Evolutionary conservation across 2,888 invertebrate genomes (phyloP), one percentile per base, ranked within the genome.

Genomic region (Ramazzottius varieornatus): DNA sequence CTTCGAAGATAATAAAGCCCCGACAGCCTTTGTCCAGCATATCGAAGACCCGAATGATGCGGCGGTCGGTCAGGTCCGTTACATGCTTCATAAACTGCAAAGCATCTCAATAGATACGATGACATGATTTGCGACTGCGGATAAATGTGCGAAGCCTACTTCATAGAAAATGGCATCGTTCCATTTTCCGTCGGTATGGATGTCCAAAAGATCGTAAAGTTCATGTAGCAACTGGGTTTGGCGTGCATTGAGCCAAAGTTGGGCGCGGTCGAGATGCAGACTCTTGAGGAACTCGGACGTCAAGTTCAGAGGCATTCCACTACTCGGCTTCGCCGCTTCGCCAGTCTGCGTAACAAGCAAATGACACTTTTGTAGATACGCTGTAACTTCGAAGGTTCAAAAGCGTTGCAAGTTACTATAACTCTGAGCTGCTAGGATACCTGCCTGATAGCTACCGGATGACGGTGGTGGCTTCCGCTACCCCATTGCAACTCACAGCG

Each of bases 21-120:
- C 54, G 54, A 54, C 54, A 54, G 29, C 54, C 54, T 29, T 54
- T 54, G 29, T 54, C 54, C 54, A 54, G 54, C 54, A 54, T 54
- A 54, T 54, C 54, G 54, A 54, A 54, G 29, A 54, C 54, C 16
- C 54, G 54, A 8, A 24, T 16, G 54, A 54, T 54, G 13, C 54
- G 13, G 4, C 54, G 54, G 24, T 54, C 54, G 54, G n/a, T 54
- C 54, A 54, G 54, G 29, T 54, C 29, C 20, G 54, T 54, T 29
- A 24, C 13, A n/a, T 54, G 54, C 29, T 4, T 13, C 54, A 54
- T 54, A 29, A 54, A 54, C 54, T 54, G 40, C 40, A 40, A 40
- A 40, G 8, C 40, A 40, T 13, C 24, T 54, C 20, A 54, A 24
- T 29, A 54, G 20, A 13, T 13, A 54, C 20, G 29, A 24, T 54